Conservation (phyloP, 2,888 invertebrate species). For the Caradrina kadenii region DNA sequence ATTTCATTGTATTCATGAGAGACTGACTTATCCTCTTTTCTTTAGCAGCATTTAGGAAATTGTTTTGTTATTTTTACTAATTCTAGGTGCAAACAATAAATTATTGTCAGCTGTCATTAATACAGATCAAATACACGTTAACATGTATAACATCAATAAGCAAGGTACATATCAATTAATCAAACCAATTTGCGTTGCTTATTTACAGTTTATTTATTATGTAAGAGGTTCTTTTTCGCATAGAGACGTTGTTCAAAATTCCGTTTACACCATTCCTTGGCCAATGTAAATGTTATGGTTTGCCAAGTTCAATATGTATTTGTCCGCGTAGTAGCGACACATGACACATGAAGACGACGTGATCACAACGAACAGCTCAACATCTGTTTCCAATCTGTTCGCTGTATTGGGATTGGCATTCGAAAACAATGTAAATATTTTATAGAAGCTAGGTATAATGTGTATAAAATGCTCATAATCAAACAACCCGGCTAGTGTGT, state of each 20-base stretch:
- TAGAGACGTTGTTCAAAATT: constrained; percentile 87
- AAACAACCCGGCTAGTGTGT: constrained; percentile 59
- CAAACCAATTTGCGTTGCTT: constrained; percentile 75
- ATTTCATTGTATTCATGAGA: constrained; percentile 85
- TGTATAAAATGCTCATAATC: constrained; percentile 70
- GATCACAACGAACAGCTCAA: constrained; percentile 54
- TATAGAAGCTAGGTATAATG: constrained; percentile 71
- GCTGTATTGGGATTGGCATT: constrained; percentile 63
- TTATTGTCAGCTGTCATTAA: constrained; percentile 72
- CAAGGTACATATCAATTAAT: constrained; percentile 86
- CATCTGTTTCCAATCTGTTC: constrained; percentile 55
- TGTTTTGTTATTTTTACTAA: constrained; percentile 82
- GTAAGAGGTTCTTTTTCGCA: constrained; percentile 88
- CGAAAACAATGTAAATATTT: constrained; percentile 71
- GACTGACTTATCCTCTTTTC: constrained; percentile 87
- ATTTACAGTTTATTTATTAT: constrained; percentile 67
- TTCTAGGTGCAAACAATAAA: constrained; percentile 73
- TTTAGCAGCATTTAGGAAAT: constrained; percentile 88
- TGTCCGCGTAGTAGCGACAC: constrained; percentile 67
- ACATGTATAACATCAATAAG: constrained; percentile 74
- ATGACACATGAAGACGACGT: constrained; percentile 72
- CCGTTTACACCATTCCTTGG: constrained; percentile 71
- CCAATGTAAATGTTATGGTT: constrained; percentile 67
- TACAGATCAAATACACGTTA: constrained; percentile 67
- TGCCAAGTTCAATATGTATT: constrained; percentile 72